These are phyloP conservation scores for Aphelinus atriplicis DNA, from an alignment of 1,140 invertebrate genomes.

Conservation along the genomic window DNA sequence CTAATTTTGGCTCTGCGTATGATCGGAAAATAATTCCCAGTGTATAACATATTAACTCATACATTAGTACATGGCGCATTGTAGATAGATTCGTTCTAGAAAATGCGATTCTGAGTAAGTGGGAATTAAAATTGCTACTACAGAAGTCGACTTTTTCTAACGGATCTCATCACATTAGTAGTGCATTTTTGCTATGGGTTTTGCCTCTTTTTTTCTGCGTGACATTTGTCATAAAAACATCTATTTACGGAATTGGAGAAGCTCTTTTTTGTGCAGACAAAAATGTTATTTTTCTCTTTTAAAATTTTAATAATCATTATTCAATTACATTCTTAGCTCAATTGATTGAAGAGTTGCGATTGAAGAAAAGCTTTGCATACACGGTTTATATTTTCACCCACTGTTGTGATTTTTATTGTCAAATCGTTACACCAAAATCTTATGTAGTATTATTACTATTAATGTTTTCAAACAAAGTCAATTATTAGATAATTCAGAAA, in stretches of 20 bases:
- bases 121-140: not conserved
- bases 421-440: too few relatives aligned
- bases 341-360: too few relatives aligned
- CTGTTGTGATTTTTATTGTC: too few relatives aligned
- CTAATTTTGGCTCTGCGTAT: too few relatives aligned
- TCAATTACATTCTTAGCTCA: too few relatives aligned
- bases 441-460: conserved; percentile 6
- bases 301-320: not conserved
- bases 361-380: too few relatives aligned
- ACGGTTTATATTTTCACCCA: too few relatives aligned
- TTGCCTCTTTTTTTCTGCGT: conserved; percentile 9
- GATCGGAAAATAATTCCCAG: too few relatives aligned
- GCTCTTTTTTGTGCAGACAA: conserved; percentile 7
- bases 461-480: conserved; percentile 19
- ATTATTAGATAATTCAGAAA: conserved; percentile 24
- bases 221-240: not conserved
- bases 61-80: too few relatives aligned
- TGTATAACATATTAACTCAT: too few relatives aligned
- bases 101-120: not conserved
- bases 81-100: not conserved
- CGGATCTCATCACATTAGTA: not conserved
- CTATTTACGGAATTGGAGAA: conserved; percentile 10
- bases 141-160: not conserved
- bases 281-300: conserved; percentile 15
- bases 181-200: not conserved